These are phyloP conservation scores for rat (Rattus norvegicus) DNA, from an alignment of 2,113 vertebrate genomes.

Conservation along the genomic window GRCr8 NC_086033.1:58859501-58860000, in stretches of 20 bases:
- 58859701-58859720: too few relatives aligned
- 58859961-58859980: background rate
- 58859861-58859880: background rate
- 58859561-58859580: too few relatives aligned
- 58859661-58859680: too few relatives aligned
- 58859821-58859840: background rate
- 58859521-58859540: too few relatives aligned
- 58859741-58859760: background rate
- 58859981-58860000: background rate
- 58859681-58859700: too few relatives aligned
- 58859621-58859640: too few relatives aligned
- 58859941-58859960: background rate
- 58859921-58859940: background rate
- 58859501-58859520: too few relatives aligned
- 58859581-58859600: too few relatives aligned
- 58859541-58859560: too few relatives aligned
- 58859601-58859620: too few relatives aligned
- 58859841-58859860: background rate
- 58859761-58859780: background rate
- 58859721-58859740: too few relatives aligned
- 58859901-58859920: background rate
- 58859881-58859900: background rate
- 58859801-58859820: background rate
- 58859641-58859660: too few relatives aligned
- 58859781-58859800: background rate